A percentile compares a stretch with the other conserved stretches of the same genome.
Evolutionary conservation across 2,113 vertebrate genomes (phyloP).

Genomic region (Corythornis vintsioides): DNA sequence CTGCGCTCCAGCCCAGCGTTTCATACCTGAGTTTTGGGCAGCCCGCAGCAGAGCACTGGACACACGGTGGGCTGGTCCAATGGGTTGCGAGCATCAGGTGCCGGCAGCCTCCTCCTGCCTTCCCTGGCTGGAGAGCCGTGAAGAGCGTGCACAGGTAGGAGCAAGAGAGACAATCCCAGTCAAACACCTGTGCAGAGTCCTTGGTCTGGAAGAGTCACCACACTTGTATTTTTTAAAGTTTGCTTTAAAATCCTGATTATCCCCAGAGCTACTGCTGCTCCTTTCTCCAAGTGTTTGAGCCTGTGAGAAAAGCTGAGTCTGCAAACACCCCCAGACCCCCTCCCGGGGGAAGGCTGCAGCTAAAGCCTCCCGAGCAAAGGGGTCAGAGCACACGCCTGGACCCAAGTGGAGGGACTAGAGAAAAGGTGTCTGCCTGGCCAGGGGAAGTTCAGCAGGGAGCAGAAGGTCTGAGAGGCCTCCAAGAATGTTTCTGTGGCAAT

Average conservation of each 20-base stretch:
- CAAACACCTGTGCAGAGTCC: neutral
- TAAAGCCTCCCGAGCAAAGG: neutral
- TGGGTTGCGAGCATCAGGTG: neutral
- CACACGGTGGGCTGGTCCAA: neutral
- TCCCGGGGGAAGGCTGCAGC: neutral
- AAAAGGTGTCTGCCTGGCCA: neutral
- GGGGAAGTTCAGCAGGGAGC: slow-evolving; percentile 34
- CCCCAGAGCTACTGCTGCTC: slow-evolving; percentile 7
- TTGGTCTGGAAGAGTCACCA: neutral
- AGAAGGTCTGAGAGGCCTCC: neutral
- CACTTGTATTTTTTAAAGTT: neutral
- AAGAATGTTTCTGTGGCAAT: neutral
- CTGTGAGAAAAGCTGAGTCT: neutral
- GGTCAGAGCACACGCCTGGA: rapidly evolving
- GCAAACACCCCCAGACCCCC: neutral
- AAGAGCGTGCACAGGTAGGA: neutral
- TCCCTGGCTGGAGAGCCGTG: neutral
- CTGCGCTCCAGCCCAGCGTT: slow-evolving; percentile 59
- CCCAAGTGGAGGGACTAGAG: neutral
- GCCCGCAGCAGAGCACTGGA: slow-evolving; percentile 53
- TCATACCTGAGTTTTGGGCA: slow-evolving; percentile 85
- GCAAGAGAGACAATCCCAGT: neutral
- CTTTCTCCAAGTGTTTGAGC: neutral
- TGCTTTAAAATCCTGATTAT: neutral
- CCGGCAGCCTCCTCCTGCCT: neutral